phyloP scores from a whole-genome alignment of 2,888 invertebrate species.

The Junonia oenone region DNA sequence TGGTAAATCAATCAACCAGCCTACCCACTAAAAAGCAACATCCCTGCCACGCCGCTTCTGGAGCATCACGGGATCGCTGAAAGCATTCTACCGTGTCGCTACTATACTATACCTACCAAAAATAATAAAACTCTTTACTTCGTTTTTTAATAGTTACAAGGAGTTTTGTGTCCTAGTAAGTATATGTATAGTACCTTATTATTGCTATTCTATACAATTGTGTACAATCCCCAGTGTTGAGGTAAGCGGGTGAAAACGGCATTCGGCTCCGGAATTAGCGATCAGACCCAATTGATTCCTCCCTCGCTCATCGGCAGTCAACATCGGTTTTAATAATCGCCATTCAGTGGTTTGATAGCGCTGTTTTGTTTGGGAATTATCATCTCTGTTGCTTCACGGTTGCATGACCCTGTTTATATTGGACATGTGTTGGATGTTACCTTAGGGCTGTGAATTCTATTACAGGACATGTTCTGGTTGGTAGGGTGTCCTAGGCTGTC shows the following conservation, averaged over 20 bases:
- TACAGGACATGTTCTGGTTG: background rate
- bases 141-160: too few relatives aligned
- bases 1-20: too few relatives aligned
- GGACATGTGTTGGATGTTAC: too few relatives aligned
- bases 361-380: background rate
- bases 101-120: too few relatives aligned
- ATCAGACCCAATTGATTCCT: conserved; percentile 12
- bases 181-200: background rate
- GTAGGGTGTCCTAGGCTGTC: background rate
- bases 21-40: too few relatives aligned
- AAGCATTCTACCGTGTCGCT: too few relatives aligned
- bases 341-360: background rate
- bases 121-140: too few relatives aligned
- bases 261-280: conserved; percentile 9
- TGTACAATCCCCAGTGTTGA: background rate
- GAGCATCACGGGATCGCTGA: too few relatives aligned
- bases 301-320: background rate
- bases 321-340: conserved; percentile 15
- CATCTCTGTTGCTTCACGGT: background rate
- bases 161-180: background rate
- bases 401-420: too few relatives aligned
- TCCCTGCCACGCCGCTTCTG: too few relatives aligned
- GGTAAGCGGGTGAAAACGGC: background rate
- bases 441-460: background rate
- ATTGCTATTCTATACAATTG: background rate